phyloP scores from a whole-genome alignment of 2,888 invertebrate species.

The Mystacides longicornis region DNA sequence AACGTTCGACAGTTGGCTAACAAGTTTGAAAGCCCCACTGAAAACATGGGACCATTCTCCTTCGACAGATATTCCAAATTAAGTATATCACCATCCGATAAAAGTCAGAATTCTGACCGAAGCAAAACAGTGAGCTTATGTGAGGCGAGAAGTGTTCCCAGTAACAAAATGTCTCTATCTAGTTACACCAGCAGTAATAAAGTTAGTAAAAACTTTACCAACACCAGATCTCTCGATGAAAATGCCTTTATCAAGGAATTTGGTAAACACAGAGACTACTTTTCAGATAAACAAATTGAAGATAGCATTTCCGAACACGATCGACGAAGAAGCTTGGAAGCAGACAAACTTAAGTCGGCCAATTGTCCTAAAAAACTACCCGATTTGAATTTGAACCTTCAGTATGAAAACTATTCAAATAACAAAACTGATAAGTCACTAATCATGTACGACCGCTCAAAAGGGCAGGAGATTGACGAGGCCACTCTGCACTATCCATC shows the following conservation, averaged over 20 bases:
- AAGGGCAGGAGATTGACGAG: slow-evolving; percentile 17
- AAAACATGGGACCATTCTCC: slow-evolving; percentile 49
- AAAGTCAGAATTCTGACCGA: slow-evolving; percentile 31
- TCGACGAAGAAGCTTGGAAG: slow-evolving; percentile 58
- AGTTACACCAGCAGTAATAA: slow-evolving; percentile 48
- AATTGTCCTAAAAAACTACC: slow-evolving; percentile 50
- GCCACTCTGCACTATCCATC: slow-evolving; percentile 27
- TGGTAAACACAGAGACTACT: slow-evolving; percentile 34
- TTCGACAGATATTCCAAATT: slow-evolving; percentile 45
- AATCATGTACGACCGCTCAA: slow-evolving; percentile 19
- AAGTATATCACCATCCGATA: slow-evolving; percentile 28
- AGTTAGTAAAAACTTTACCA: slow-evolving; percentile 53
- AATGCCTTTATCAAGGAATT: slow-evolving; percentile 66
- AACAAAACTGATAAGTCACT: slow-evolving; percentile 15
- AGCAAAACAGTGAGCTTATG: slow-evolving; percentile 21
- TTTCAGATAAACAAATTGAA: slow-evolving; percentile 30
- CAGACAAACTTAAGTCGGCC: slow-evolving; percentile 48
- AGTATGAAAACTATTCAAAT: slow-evolving; percentile 11
- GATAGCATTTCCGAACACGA: slow-evolving; percentile 31
- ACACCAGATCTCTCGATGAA: slow-evolving; percentile 64
- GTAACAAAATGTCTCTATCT: slow-evolving; percentile 54
- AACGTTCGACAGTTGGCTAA: slow-evolving; percentile 58
- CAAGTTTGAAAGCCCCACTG: slow-evolving; percentile 57
- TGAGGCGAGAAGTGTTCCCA: slow-evolving; percentile 45
- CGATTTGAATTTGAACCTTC: slow-evolving; percentile 39